phyloP scores from a whole-genome alignment of 1,140 invertebrate species.

The Zaprionus ornatus region DNA sequence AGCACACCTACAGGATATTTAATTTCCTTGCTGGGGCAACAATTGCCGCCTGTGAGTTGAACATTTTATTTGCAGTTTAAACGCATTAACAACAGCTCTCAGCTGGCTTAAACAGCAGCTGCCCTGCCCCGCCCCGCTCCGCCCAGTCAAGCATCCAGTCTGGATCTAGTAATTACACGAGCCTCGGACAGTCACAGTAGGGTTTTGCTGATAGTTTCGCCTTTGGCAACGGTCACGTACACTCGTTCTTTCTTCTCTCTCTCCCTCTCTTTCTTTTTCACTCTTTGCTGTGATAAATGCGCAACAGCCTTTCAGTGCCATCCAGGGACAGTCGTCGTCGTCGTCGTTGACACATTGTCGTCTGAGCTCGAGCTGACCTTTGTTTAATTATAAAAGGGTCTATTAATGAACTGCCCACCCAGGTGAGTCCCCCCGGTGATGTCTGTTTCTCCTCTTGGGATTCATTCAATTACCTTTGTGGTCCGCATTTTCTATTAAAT shows the following conservation, averaged over 20 bases:
- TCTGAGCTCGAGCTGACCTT: conserved; percentile 41
- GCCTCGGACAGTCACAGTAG: conserved; percentile 32
- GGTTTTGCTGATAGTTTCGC: conserved; percentile 8
- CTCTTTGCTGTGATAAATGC: conserved; percentile 54
- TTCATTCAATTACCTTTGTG: conserved; percentile 29
- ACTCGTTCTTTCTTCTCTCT: not conserved
- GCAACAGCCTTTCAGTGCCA: conserved; percentile 1
- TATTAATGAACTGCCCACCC: conserved; percentile 54
- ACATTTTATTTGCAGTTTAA: conserved; percentile 43
- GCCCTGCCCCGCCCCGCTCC: not conserved
- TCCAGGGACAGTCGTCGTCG: conserved; percentile 4
- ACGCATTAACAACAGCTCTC: conserved; percentile 37
- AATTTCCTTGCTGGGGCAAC: conserved; percentile 55
- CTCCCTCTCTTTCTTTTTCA: not conserved
- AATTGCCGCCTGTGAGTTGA: conserved; percentile 21
- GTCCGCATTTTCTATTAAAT: not conserved
- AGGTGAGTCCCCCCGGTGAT: conserved; percentile 2
- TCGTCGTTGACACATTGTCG: conserved; percentile 63
- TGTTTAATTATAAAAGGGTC: conserved; percentile 69
- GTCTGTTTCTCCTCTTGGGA: conserved; percentile 2
- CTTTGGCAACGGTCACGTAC: conserved; percentile 54
- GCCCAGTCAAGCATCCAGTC: conserved; percentile 1
- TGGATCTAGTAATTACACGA: conserved; percentile 51
- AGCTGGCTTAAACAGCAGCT: not conserved
- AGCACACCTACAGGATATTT: conserved; percentile 62